Evolutionary conservation across 2,797 vertebrate species (phyloP).

Genomic region (Helicolenus hilgendorfi): DNA sequence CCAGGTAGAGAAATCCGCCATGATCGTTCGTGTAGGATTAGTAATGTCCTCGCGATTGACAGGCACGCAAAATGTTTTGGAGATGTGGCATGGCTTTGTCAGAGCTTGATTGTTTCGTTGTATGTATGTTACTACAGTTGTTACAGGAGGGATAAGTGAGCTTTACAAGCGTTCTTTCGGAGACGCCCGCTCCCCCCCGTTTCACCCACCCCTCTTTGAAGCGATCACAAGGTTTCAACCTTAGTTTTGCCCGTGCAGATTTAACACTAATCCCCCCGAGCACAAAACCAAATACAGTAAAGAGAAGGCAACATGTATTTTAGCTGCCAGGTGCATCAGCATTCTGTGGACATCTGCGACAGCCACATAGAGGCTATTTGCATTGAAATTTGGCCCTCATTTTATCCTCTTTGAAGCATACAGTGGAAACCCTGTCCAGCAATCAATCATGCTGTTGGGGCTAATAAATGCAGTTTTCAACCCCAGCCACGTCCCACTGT

Average conservation of each 20-base stretch:
- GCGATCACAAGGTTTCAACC: conserved; percentile 74
- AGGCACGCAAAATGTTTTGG: background rate
- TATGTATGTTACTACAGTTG: conserved; percentile 64
- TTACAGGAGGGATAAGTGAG: conserved; percentile 63
- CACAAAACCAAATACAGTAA: conserved; percentile 59
- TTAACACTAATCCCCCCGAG: conserved; percentile 77
- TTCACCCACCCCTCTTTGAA: conserved; percentile 55
- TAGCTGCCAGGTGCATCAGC: conserved; percentile 14
- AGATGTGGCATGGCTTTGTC: conserved; percentile 27
- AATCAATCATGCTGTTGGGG: conserved; percentile 64
- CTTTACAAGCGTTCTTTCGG: conserved; percentile 65
- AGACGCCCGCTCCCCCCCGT: background rate
- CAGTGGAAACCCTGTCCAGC: conserved; percentile 61
- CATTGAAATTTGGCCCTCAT: conserved; percentile 62
- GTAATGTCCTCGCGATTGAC: background rate
- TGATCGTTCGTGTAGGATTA: conserved; percentile 14
- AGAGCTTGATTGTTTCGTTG: conserved; percentile 58
- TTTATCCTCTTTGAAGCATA: conserved; percentile 64
- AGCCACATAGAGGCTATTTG: conserved; percentile 44
- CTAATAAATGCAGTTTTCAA: conserved; percentile 65
- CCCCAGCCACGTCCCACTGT: conserved; percentile 53
- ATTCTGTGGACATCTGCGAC: conserved; percentile 32
- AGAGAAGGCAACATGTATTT: conserved; percentile 61
- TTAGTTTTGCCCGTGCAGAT: conserved; percentile 74
- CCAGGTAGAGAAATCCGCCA: conserved; percentile 28